Percentiles rank a stretch among this genome's conserved stretches.
phyloP scores from a whole-genome alignment of 2,797 vertebrate genomes.

The Austrolebias charrua region DNA sequence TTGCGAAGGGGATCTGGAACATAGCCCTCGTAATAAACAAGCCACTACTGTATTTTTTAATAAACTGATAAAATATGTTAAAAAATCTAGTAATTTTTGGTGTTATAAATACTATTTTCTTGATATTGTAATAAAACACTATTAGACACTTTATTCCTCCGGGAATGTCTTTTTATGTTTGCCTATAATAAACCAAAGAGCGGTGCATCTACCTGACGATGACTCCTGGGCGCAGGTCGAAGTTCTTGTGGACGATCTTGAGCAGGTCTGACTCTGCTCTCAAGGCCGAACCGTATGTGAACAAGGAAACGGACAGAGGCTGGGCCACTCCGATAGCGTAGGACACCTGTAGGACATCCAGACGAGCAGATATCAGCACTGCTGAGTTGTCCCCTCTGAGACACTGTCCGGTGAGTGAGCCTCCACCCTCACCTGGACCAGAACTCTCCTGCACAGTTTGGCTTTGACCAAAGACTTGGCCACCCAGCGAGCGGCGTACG shows the following conservation, averaged over 20 bases:
- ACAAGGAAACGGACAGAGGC: slow-evolving; percentile 93
- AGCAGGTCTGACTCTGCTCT: slow-evolving; percentile 90
- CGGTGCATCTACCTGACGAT: slow-evolving; percentile 88
- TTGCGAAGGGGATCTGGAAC: too few relatives aligned
- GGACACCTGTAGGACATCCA: slow-evolving; percentile 81
- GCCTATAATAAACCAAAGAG: not conserved
- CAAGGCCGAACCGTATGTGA: slow-evolving; percentile 91
- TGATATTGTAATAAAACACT: too few relatives aligned
- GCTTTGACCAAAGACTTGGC: slow-evolving; percentile 96
- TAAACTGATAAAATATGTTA: too few relatives aligned
- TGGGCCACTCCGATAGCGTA: slow-evolving; percentile 94
- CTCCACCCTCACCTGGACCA: slow-evolving; percentile 86
- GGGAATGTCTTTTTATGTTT: not conserved
- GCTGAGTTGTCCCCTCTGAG: too few relatives aligned
- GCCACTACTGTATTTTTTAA: too few relatives aligned
- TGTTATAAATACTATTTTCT: too few relatives aligned
- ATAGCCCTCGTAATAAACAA: too few relatives aligned
- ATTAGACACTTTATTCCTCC: too few relatives aligned
- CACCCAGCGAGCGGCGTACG: slow-evolving; percentile 96
- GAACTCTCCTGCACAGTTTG: slow-evolving; percentile 90
- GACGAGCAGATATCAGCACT: not conserved
- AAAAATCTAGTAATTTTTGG: too few relatives aligned
- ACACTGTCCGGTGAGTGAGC: not conserved
- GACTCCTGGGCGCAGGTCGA: slow-evolving; percentile 94
- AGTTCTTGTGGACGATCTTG: slow-evolving; percentile 92